Percentiles rank a stretch among this genome's conserved stretches.
phyloP scores from a whole-genome alignment of 2,888 invertebrate genomes.

The Drosophila fungiperda region DNA sequence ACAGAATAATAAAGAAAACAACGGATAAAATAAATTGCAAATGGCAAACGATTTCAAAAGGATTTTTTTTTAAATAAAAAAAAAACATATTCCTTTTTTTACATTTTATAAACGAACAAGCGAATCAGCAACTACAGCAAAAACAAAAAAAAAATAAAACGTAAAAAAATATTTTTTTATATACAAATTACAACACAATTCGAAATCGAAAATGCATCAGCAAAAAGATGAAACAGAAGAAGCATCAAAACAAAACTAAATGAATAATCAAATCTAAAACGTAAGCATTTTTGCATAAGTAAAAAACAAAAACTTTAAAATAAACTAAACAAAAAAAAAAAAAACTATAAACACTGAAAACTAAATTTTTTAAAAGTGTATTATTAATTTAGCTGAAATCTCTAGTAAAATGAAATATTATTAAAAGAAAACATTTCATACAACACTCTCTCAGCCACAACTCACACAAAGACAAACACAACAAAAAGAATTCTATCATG shows the following conservation, averaged over 20 bases:
- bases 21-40: conserved; percentile 41
- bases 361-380: conserved; percentile 72
- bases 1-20: conserved; percentile 34
- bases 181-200: conserved; percentile 55
- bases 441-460: conserved; percentile 27
- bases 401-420: conserved; percentile 66
- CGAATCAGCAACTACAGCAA: conserved; percentile 58
- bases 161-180: conserved; percentile 73
- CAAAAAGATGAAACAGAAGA: conserved; percentile 26
- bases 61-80: conserved; percentile 53
- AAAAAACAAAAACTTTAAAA: conserved; percentile 28
- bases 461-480: conserved; percentile 25
- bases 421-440: conserved; percentile 52
- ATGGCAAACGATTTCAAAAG: conserved; percentile 46
- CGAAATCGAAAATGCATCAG: conserved; percentile 39
- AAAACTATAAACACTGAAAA: conserved; percentile 42
- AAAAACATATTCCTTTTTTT: conserved; percentile 76
- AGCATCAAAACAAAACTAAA: conserved; percentile 51
- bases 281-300: conserved; percentile 73
- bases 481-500: conserved; percentile 9
- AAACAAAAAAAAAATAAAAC: conserved; percentile 38
- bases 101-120: conserved; percentile 73
- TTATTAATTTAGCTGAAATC: conserved; percentile 77
- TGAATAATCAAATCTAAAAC: conserved; percentile 60
- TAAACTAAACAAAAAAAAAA: conserved; percentile 24